A percentile compares a stretch with the other conserved stretches of the same genome.
Evolutionary conservation across 1,140 invertebrate genomes (phyloP).

Genomic region (Coptotermes formosanus): DNA sequence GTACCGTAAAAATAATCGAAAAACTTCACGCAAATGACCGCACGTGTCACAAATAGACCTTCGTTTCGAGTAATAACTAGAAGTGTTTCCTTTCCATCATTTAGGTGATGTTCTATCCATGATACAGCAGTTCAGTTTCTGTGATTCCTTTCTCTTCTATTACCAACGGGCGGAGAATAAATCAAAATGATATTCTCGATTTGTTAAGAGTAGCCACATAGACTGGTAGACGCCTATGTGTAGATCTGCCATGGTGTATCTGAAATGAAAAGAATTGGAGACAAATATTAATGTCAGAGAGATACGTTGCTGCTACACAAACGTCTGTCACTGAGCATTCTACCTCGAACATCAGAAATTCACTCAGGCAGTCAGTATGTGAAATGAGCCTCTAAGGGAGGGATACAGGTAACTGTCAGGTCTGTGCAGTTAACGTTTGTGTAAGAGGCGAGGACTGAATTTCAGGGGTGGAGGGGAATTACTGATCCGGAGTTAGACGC

Average conservation of each 20-base stretch:
- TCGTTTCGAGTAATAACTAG: not conserved
- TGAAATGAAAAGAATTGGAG: not conserved
- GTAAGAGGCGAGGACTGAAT: no score
- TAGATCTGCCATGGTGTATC: not conserved
- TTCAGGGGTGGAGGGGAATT: no score
- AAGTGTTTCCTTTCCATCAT: not conserved
- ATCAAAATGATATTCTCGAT: not conserved
- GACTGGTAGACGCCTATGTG: not conserved
- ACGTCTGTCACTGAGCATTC: not conserved
- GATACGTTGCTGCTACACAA: not conserved
- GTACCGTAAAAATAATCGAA: not conserved
- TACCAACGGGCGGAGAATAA: not conserved
- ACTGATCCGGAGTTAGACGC: no score
- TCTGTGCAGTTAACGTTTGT: no score
- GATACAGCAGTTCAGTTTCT: not conserved
- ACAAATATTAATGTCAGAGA: not conserved
- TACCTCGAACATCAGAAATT: not conserved
- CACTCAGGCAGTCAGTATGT: not conserved
- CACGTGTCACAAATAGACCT: not conserved
- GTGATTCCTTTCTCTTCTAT: not conserved
- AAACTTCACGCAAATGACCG: not conserved
- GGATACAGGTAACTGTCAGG: not conserved
- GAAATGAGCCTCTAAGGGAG: not conserved
- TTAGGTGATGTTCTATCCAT: not conserved
- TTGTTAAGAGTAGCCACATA: not conserved